Percentiles rank a stretch among this genome's conserved stretches.
phyloP scores from a whole-genome alignment of 2,888 invertebrate genomes.

The Papilio demoleus region DNA sequence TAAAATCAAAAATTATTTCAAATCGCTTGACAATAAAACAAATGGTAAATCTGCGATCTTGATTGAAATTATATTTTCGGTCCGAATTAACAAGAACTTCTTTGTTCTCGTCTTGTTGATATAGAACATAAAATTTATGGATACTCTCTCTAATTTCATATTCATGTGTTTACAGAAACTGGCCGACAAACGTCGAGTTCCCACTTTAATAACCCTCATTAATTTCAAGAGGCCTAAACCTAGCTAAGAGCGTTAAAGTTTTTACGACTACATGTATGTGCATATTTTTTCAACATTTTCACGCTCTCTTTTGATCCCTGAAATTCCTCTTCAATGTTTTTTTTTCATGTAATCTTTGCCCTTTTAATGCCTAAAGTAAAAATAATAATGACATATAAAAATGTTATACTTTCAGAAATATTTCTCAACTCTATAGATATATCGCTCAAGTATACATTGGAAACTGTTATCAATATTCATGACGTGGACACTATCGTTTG shows the following conservation, averaged over 20 bases:
- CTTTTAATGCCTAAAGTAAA: too few species aligned
- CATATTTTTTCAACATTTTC: not conserved
- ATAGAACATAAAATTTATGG: not conserved
- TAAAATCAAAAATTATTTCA: not conserved
- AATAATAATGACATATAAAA: too few species aligned
- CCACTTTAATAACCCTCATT: slow-evolving; percentile 29
- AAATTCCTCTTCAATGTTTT: not conserved
- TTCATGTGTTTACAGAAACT: slow-evolving; percentile 16
- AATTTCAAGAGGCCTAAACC: slow-evolving; percentile 36
- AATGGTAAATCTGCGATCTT: not conserved
- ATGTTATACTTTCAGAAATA: too few species aligned
- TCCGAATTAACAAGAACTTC: not conserved
- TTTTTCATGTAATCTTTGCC: too few species aligned
- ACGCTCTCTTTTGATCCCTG: not conserved
- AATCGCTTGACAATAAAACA: not conserved
- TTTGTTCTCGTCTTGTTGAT: not conserved
- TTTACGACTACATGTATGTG: slow-evolving; percentile 31
- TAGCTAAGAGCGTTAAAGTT: slow-evolving; percentile 25
- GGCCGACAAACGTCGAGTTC: slow-evolving; percentile 17
- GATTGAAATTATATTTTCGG: not conserved
- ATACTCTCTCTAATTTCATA: slow-evolving; percentile 9
- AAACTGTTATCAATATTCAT: too few species aligned
- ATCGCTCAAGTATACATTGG: not conserved
- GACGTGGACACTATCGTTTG: slow-evolving; percentile 2
- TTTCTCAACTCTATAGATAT: too few species aligned